Evolutionary conservation across 2,797 vertebrate genomes (phyloP).

Genomic region (Carapus acus): DNA sequence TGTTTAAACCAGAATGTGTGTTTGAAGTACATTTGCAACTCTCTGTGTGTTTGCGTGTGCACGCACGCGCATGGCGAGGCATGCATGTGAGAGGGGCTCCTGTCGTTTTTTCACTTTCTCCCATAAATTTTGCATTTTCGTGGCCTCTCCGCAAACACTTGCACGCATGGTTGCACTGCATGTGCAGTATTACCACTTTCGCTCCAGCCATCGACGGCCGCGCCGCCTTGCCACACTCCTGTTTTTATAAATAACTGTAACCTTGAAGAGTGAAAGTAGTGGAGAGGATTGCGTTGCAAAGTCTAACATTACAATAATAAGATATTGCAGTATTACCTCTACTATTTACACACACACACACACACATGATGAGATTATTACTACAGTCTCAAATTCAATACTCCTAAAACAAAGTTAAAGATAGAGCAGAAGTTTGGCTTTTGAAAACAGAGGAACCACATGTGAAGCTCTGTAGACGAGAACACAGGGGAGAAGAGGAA

Average conservation of each 20-base stretch:
- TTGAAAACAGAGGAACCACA: too few species aligned
- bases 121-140: slow-evolving; percentile 51
- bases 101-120: slow-evolving; percentile 34
- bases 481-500: too few species aligned
- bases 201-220: neutral
- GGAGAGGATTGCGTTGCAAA: neutral
- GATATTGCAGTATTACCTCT: neutral
- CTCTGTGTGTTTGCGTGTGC: slow-evolving; percentile 6
- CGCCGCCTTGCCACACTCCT: neutral
- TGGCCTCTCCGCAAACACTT: slow-evolving; percentile 37
- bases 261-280: neutral
- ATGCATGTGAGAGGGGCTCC: slow-evolving; percentile 5
- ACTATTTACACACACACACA: neutral
- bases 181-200: slow-evolving; percentile 18
- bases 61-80: slow-evolving; percentile 9
- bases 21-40: slow-evolving; percentile 22
- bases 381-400: neutral
- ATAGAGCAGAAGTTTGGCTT: neutral
- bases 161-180: slow-evolving; percentile 40
- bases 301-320: neutral
- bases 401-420: neutral
- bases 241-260: neutral
- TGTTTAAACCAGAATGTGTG: slow-evolving; percentile 52
- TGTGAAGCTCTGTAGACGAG: too few species aligned
- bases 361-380: neutral